phyloP scores from a whole-genome alignment of 2,113 vertebrate genomes.

The Sceloporus undulatus region DNA sequence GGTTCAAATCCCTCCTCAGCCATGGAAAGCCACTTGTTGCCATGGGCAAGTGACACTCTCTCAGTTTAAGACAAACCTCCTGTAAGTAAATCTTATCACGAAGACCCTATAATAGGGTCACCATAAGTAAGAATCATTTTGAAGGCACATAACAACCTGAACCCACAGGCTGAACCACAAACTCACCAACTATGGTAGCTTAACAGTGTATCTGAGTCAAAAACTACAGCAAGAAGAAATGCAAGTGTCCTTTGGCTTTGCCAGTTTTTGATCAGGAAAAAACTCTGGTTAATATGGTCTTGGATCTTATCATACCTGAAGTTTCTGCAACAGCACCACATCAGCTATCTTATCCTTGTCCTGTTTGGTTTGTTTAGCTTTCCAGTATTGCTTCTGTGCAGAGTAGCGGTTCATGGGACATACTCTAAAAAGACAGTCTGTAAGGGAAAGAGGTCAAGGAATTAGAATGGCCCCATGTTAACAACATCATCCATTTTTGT shows the following conservation, averaged over 20 bases:
- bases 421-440: constrained; percentile 97
- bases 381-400: constrained; percentile 99
- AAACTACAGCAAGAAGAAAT: too few relatives aligned
- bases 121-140: too few relatives aligned
- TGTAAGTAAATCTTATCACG: too few relatives aligned
- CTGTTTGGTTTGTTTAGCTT: constrained; percentile 97
- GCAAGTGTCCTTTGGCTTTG: neutral
- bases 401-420: constrained; percentile 99
- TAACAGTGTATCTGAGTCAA: too few relatives aligned
- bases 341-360: constrained; percentile 97
- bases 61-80: too few relatives aligned
- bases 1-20: too few relatives aligned
- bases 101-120: too few relatives aligned
- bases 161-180: too few relatives aligned
- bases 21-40: too few relatives aligned
- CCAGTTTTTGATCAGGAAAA: neutral
- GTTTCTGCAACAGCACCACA: constrained; percentile 92
- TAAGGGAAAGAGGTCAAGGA: neutral
- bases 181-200: too few relatives aligned
- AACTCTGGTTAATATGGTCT: neutral
- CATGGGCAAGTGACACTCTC: too few relatives aligned
- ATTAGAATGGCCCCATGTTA: neutral
- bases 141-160: too few relatives aligned
- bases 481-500: neutral
- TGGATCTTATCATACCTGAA: constrained; percentile 83